A percentile compares a stretch with the other conserved stretches of the same genome.
These are phyloP conservation scores for Omphaloscelis lunosa DNA, from an alignment of 2,888 invertebrate genomes.

Conservation along the genomic window DNA sequence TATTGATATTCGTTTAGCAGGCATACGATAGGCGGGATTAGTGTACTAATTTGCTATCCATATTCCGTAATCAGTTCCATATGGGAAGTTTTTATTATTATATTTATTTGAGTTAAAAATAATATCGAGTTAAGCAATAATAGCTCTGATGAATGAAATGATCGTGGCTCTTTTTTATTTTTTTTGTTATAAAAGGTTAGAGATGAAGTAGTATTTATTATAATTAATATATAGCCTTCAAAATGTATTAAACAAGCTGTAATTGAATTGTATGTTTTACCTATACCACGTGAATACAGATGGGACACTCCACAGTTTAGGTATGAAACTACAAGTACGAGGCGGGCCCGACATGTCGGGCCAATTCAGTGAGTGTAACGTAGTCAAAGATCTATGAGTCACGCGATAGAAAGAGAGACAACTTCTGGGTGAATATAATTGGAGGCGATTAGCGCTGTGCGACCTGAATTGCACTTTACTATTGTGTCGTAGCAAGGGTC, in stretches of 20 bases:
- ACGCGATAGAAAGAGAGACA: too few species aligned
- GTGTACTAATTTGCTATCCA: conserved; percentile 28
- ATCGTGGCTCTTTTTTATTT: neutral
- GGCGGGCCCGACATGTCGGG: too few species aligned
- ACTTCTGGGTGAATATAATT: too few species aligned
- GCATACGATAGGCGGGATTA: conserved; percentile 57
- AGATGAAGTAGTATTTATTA: neutral
- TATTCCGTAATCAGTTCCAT: conserved; percentile 3
- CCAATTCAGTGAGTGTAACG: too few species aligned
- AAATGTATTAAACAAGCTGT: conserved; percentile 42
- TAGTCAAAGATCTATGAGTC: too few species aligned
- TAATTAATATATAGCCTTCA: conserved; percentile 5
- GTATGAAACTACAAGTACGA: too few species aligned
- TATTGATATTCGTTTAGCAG: conserved; percentile 62
- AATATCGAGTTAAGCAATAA: conserved; percentile 10
- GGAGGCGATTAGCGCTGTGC: too few species aligned
- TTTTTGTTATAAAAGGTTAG: neutral
- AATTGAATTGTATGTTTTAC: conserved; percentile 39
- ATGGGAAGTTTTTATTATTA: neutral
- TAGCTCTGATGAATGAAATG: conserved; percentile 16
- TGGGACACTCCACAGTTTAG: too few species aligned
- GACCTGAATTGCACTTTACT: too few species aligned
- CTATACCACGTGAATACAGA: neutral
- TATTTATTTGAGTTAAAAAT: neutral
- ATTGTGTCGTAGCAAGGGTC: too few species aligned